Base-by-base conservation (phyloP, 2,888 invertebrate genomes). In the Eumerus sabulonum region DNA sequence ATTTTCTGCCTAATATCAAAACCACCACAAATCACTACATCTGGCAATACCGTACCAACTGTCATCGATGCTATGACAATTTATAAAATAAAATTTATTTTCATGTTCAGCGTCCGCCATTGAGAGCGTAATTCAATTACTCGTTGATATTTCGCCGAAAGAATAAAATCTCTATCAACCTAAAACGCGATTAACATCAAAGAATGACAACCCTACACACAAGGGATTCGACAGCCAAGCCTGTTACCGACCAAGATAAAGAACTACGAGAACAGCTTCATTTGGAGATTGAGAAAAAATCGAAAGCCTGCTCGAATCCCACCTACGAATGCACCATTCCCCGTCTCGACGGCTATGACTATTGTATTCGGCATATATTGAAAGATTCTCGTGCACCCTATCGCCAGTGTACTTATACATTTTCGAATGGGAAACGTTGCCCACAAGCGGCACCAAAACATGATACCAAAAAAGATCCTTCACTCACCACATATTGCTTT, bases 371-470 rank as follows among this genome's bases (percentile, higher is more conserved):
- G 2, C 98, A 98, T 84, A 95, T 98, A 81, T 89, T 97, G 56
- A 92, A 93, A 83, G 98, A 98, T 87, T 92, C 94, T 5, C 91
- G 90, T 11, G 96, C 97, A 0, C 96, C 97, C 0, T 98, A 93
- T 87, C 93, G 92, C 77, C 95, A 94, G 82, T 98, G 98, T 86
- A 90, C 92, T 0, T 94, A 92, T 86, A 90, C 93, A 82, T 92
- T 92, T 87, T 84, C 92, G 27, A 91, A 91, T 59, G 94, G 92
- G 77, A 93, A 94, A 82, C 91, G 94, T 76, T 97, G 97, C 86
- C 89, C 91, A n/a, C 91, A 93, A 85, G 94, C 96, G 0, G 94
- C 96, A 1, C 93, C 94, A 0, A 93, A 92, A 86, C 89, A 91
- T 45, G 94, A 95, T 68, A 93, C 93, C 53, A 93, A 92, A 85